phyloP scores from a whole-genome alignment of 2,888 invertebrate genomes.

The Diabrotica balteata region DNA sequence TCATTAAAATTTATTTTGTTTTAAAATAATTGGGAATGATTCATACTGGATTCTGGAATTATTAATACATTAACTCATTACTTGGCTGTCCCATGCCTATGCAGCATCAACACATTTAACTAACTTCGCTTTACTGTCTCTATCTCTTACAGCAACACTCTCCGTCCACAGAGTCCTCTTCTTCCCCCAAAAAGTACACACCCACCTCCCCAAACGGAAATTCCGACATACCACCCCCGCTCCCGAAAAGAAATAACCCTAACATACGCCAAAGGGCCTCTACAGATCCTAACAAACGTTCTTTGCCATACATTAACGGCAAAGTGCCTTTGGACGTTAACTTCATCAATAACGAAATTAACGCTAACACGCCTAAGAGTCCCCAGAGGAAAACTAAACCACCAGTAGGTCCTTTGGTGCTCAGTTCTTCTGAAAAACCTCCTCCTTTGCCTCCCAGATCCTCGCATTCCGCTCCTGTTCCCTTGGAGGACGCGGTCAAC shows the following conservation, averaged over 20 bases:
- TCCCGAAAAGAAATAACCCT: conserved; percentile 63
- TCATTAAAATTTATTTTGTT: no score
- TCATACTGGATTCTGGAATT: conserved; percentile 1
- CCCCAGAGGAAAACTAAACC: conserved; percentile 18
- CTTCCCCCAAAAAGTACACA: conserved; percentile 30
- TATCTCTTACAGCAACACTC: conserved; percentile 59
- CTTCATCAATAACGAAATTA: conserved; percentile 50
- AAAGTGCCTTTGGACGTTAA: conserved; percentile 45
- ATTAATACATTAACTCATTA: conserved; percentile 14
- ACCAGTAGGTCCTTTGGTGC: conserved; percentile 43
- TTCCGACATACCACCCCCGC: conserved; percentile 62
- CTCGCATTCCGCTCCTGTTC: conserved; percentile 49
- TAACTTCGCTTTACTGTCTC: conserved; percentile 58
- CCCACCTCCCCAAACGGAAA: conserved; percentile 46
- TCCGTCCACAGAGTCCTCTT: conserved; percentile 43
- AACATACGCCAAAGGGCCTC: conserved; percentile 27
- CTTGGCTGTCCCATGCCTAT: conserved; percentile 34
- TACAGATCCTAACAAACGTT: conserved; percentile 38
- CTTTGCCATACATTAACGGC: conserved; percentile 47
- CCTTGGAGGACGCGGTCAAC: conserved; percentile 62
- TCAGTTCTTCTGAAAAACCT: conserved; percentile 53
- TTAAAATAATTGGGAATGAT: no score
- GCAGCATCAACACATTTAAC: conserved; percentile 48
- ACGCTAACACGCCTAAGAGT: conserved; percentile 44
- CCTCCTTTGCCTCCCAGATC: conserved; percentile 70